Evolutionary conservation across 2,888 invertebrate species (phyloP), one percentile per base, ranked within the genome.

Genomic region (Rhorus exstirpatorius): DNA sequence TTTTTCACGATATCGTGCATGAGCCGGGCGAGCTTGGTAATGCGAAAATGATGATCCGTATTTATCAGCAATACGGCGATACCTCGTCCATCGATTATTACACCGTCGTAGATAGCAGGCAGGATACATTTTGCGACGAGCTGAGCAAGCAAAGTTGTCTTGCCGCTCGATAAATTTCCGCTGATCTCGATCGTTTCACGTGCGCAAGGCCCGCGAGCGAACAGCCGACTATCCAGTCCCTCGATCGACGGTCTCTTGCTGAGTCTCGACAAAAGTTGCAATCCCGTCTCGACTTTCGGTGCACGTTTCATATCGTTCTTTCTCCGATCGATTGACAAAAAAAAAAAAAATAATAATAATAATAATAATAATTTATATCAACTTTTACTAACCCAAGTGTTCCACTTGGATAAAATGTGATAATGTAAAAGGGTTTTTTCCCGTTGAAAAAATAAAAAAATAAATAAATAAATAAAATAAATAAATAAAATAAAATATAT

Each of bases 261-360:
- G 38, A 95, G 86, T 88, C 95, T 93, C 53, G 94, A 92, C 19
- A 95, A 88, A 72, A 95, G 90, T 88, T 95, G 95, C n/a, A 94
- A 87, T 46, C 95, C 95, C 14, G 95, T 94, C 93, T 95, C 95
- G 24, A 94, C 90, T 17, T 26, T 41, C n/a, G 61, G 38, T 49
- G 12, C 26, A 10, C 35, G 41, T 31, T 79, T 65, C 55, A 41
- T 68, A 49, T 3, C 10, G 26, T 17, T n/a, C n/a, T 10, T 38
- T 35, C 72, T 51, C 38, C 74, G 24, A 24, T 6, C 24, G 10
- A 1, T 0, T 21, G 19, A 35, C 21, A 6, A 35, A 46, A n/a
- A n/a, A n/a, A n/a, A n/a, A n/a, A n/a, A n/a, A n/a, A n/a, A n/a
- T n/a, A n/a, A n/a, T n/a, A n/a, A n/a, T n/a, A n/a, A n/a, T n/a